Evolutionary conservation across 2,888 invertebrate genomes (phyloP), one percentile per base, ranked within the genome.

Genomic region (Agonopterix heracliana): DNA sequence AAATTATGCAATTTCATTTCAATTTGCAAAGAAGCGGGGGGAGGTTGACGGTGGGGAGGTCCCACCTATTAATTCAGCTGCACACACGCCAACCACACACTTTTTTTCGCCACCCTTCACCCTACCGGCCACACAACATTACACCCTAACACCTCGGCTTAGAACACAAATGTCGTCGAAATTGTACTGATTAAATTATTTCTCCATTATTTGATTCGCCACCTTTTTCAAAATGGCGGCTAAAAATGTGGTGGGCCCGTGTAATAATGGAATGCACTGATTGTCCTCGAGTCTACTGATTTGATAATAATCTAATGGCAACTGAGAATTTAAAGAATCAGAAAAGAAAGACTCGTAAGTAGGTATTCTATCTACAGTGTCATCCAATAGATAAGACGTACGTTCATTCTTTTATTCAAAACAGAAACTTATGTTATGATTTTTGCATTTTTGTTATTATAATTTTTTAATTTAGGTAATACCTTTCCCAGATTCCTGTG

Each of bases 171-270:
- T 59, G 56, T 48, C 53, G 45, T 46, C 54, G 63, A 57, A 53
- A 54, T 55, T 54, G 51, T 56, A 65, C 63, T 81, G 76, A 85
- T 87, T 85, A 78, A 82, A 86, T 87, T 82, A 86, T 82, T 84
- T 85, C 78, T 69, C 78, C 80, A 83, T 86, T 84, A 86, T 86
- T 82, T 79, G 81, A 86, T 84, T 85, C 83, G 70, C 82, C 83
- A 86, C 85, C 86, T 82, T 74, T 83, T 82, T 78, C 86, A 87
- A 86, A 74, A 87, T 87, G 87, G 87, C 87, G 78, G 74, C 76
- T 71, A 73, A 75, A 42, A 44, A 36, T 44, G 43, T 11, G 17
- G 43, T 10, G 34, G 9, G 12, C 9, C 41, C 7, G 41, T 12
- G 13, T 41, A 38, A 38, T n/a, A 38, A 41, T 41, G 48, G 41